These are phyloP conservation scores for Platalea minor DNA, from an alignment of 2,797 vertebrate species.

Conservation along the genomic window DNA sequence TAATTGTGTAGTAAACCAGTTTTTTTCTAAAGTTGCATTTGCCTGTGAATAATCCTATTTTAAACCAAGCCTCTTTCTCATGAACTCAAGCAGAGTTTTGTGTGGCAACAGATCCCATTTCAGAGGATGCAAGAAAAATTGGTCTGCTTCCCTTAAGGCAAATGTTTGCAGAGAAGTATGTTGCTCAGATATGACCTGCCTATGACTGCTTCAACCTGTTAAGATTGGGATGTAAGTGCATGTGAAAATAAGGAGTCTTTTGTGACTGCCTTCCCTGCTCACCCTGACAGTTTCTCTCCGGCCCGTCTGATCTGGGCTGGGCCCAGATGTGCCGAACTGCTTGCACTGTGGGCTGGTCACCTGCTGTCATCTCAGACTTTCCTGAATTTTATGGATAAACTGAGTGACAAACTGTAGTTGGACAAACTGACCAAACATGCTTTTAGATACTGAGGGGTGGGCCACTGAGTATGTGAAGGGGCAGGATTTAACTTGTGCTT, in stretches of 20 bases:
- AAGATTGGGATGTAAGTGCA: background rate
- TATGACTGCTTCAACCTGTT: background rate
- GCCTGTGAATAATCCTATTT: background rate
- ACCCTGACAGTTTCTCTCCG: background rate
- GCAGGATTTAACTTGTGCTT: background rate
- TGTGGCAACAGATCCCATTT: background rate
- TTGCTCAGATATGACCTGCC: background rate
- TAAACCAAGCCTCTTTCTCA: background rate
- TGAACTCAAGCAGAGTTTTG: background rate
- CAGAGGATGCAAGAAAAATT: background rate
- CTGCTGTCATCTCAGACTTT: fast-evolving
- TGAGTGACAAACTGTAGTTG: fast-evolving
- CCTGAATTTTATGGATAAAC: background rate
- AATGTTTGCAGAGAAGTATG: background rate
- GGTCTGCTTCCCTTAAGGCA: background rate
- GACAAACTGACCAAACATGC: background rate
- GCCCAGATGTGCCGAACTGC: fast-evolving
- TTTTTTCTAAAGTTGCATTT: background rate
- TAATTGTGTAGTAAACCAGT: background rate
- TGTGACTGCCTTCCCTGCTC: background rate
- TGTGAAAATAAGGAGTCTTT: background rate
- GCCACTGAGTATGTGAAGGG: background rate
- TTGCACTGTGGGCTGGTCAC: fast-evolving
- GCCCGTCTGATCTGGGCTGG: fast-evolving
- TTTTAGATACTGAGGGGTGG: background rate